Percentiles rank a stretch among this genome's conserved stretches.
phyloP scores from a whole-genome alignment of 2,797 vertebrate genomes.

The Sphenodon punctatus region DNA sequence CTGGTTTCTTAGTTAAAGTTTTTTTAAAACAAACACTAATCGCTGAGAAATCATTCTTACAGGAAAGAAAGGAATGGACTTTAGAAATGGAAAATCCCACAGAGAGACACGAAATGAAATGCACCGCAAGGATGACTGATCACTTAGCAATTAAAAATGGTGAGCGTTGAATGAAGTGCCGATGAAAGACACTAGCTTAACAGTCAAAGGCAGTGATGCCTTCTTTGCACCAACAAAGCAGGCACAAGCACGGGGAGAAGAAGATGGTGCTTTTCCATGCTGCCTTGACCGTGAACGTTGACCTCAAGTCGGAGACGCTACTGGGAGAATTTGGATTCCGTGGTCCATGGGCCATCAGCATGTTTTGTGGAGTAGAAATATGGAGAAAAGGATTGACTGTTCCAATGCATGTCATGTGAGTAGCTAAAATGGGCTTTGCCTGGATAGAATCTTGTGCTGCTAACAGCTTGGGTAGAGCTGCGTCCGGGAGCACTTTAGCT shows the following conservation, averaged over 20 bases:
- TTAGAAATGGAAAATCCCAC: constrained; percentile 41
- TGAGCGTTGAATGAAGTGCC: background rate
- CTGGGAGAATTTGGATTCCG: too few relatives aligned
- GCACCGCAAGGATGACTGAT: constrained; percentile 1
- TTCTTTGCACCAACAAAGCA: background rate
- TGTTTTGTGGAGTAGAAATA: too few relatives aligned
- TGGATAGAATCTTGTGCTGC: too few relatives aligned
- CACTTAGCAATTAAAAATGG: background rate
- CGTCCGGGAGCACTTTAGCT: too few relatives aligned
- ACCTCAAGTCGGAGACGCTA: too few relatives aligned
- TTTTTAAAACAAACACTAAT: constrained; percentile 38
- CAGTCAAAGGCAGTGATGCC: background rate
- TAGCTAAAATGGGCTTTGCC: too few relatives aligned
- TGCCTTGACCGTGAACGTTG: too few relatives aligned
- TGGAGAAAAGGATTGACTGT: too few relatives aligned
- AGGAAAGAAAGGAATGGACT: constrained; percentile 39
- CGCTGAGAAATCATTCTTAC: background rate
- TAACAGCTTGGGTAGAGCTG: too few relatives aligned
- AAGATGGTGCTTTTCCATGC: background rate
- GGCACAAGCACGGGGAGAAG: background rate
- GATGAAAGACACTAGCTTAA: background rate
- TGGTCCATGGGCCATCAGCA: too few relatives aligned
- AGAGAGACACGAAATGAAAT: constrained; percentile 17
- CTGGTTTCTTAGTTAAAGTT: constrained; percentile 53
- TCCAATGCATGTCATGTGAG: too few relatives aligned